Conservation (phyloP, 2,797 vertebrate species). For the Poeciliopsis gracilis region DNA sequence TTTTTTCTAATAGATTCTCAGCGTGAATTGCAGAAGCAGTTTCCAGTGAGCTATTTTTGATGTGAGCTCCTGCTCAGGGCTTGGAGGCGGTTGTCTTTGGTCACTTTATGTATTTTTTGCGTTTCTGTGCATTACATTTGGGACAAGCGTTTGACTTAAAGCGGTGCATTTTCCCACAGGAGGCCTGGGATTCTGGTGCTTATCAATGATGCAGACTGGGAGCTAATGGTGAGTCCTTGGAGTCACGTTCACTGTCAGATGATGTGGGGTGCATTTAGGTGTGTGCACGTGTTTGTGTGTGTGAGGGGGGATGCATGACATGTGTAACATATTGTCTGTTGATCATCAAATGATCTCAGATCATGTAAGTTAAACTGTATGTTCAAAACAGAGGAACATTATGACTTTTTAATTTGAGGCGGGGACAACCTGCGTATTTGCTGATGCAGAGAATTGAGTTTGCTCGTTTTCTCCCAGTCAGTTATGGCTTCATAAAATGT, state of each 20-base stretch:
- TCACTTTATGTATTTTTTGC: neutral
- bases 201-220: slow-evolving; percentile 98
- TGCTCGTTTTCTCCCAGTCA: slow-evolving; percentile 39
- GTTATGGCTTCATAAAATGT: slow-evolving; percentile 48
- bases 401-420: neutral
- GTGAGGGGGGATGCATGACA: neutral
- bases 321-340: neutral
- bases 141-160: slow-evolving; percentile 44
- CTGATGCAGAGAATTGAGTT: slow-evolving; percentile 10
- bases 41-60: neutral
- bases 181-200: slow-evolving; percentile 97
- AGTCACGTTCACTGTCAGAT: slow-evolving; percentile 53
- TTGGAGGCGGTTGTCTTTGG: neutral
- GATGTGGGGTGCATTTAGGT: neutral
- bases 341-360: neutral
- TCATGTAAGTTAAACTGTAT: slow-evolving; percentile 1
- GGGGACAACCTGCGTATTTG: slow-evolving; percentile 26
- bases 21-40: neutral
- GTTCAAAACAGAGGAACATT: slow-evolving; percentile 11
- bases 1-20: neutral
- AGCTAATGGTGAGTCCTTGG: slow-evolving; percentile 91
- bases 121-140: slow-evolving; percentile 34
- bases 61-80: neutral
- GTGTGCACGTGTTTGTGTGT: neutral
- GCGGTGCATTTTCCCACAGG: slow-evolving; percentile 78